phyloP scores from a whole-genome alignment of 1,140 invertebrate species.

The Drosophila bocki region DNA sequence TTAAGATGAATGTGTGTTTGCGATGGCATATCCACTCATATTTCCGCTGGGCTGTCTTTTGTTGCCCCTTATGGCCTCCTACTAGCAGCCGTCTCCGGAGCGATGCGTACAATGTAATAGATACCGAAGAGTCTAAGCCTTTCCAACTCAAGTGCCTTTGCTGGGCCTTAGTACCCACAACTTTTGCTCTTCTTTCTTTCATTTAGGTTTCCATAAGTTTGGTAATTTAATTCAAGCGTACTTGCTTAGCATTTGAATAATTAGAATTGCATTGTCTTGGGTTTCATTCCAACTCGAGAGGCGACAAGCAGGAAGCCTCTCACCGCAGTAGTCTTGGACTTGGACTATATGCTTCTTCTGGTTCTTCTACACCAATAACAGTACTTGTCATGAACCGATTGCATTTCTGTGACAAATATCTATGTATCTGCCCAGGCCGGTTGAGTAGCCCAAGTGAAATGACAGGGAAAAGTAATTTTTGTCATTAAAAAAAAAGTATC shows the following conservation, averaged over 20 bases:
- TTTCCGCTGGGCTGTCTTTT: slow-evolving; percentile 59
- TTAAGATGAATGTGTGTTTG: slow-evolving; percentile 19
- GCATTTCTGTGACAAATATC: slow-evolving; percentile 25
- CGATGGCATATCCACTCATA: slow-evolving; percentile 69
- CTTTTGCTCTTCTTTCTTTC: slow-evolving; percentile 65
- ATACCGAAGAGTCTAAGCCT: slow-evolving; percentile 55
- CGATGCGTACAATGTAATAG: slow-evolving; percentile 50
- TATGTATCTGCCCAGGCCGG: too few species aligned
- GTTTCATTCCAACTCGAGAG: slow-evolving; percentile 53
- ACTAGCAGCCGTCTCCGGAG: slow-evolving; percentile 12
- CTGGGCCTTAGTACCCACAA: slow-evolving; percentile 36
- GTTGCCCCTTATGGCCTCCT: slow-evolving; percentile 32
- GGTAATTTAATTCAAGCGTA: slow-evolving; percentile 83
- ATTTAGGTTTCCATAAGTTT: slow-evolving; percentile 55
- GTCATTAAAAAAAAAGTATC: slow-evolving; percentile 5
- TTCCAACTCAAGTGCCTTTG: slow-evolving; percentile 32
- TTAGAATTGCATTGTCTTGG: slow-evolving; percentile 79
- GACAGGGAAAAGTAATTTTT: slow-evolving; percentile 30
- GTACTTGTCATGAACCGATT: slow-evolving; percentile 44
- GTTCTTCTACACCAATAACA: slow-evolving; percentile 52
- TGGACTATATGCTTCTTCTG: slow-evolving; percentile 24
- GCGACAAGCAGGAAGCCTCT: slow-evolving; percentile 67
- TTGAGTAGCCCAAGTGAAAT: slow-evolving; percentile 11
- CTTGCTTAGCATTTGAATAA: slow-evolving; percentile 68
- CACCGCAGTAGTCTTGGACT: slow-evolving; percentile 67